Conservation (phyloP, 2,113 vertebrate genomes). For the Gasterosteus nipponicus region DNA sequence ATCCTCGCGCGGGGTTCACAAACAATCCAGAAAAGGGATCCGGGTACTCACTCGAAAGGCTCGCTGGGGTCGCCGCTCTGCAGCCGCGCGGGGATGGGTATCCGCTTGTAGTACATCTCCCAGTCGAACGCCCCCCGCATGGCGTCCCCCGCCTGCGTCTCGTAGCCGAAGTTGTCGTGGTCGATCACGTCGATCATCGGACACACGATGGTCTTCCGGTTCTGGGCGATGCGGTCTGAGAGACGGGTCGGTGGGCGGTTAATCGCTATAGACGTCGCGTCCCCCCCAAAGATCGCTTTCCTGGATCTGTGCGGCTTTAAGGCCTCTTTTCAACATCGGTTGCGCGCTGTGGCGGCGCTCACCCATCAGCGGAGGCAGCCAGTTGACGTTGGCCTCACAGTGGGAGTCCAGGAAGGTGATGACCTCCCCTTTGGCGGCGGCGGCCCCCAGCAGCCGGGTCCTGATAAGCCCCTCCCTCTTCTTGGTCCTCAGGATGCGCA, state of each 20-base stretch:
- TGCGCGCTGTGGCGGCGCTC: constrained; percentile 2
- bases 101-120: constrained; percentile 99
- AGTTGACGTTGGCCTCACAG: constrained; percentile 97
- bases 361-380: constrained; percentile 96
- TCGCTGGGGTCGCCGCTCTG: constrained; percentile 92
- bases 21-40: too few species aligned
- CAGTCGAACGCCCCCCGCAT: constrained; percentile 98
- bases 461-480: constrained; percentile 95
- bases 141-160: constrained; percentile 95
- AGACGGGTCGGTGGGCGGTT: not conserved
- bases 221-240: constrained; percentile 94
- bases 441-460: constrained; percentile 93
- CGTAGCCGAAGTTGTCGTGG: constrained; percentile 95
- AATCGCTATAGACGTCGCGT: too few species aligned
- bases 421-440: constrained; percentile 87
- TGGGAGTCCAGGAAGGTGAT: constrained; percentile 98
- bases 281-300: too few species aligned
- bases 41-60: constrained; percentile 96
- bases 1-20: too few species aligned
- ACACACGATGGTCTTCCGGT: constrained; percentile 94
- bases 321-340: too few species aligned
- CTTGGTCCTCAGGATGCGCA: constrained; percentile 92
- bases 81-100: constrained; percentile 91
- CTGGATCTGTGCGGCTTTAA: too few species aligned
- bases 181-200: constrained; percentile 99